A percentile compares a stretch with the other conserved stretches of the same genome.
phyloP scores from a whole-genome alignment of 2,797 vertebrate species.

The Myoxocephalus aenaeus region DNA sequence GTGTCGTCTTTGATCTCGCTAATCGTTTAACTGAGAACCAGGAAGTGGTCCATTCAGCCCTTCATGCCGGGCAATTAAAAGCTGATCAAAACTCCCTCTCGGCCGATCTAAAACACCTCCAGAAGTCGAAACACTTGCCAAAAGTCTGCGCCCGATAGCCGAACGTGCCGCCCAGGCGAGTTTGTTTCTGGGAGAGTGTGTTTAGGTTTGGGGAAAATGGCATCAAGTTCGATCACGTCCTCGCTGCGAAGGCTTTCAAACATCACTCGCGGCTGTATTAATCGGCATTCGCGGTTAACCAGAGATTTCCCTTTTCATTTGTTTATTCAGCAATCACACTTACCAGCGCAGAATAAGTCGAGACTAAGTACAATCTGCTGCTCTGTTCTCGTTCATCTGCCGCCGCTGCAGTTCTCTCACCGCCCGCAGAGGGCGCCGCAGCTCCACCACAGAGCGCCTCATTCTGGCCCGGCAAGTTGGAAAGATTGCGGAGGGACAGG shows the following conservation, averaged over 20 bases:
- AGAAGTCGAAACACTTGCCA: constrained; percentile 34
- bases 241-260: constrained; percentile 47
- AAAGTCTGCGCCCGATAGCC: constrained; percentile 22
- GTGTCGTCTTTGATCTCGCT: constrained; percentile 75
- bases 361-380: constrained; percentile 22
- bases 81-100: constrained; percentile 69
- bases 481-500: constrained; percentile 38
- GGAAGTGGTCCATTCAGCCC: constrained; percentile 68
- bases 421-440: constrained; percentile 62
- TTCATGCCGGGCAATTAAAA: constrained; percentile 71
- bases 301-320: constrained; percentile 31
- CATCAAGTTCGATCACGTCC: constrained; percentile 16
- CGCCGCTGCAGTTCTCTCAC: constrained; percentile 7
- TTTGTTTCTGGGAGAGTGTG: constrained; percentile 30
- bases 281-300: constrained; percentile 32
- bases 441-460: constrained; percentile 32
- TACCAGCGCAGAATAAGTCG: constrained; percentile 31
- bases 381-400: constrained; percentile 24
- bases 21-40: constrained; percentile 74
- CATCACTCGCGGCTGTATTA: constrained; percentile 15
- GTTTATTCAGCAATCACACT: constrained; percentile 54
- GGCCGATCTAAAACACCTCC: constrained; percentile 57
- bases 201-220: constrained; percentile 43
- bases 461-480: constrained; percentile 15
- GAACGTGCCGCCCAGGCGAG: constrained; percentile 5